Percentiles rank a stretch among this genome's conserved stretches.
These are phyloP conservation scores for Rapana venosa DNA, from an alignment of 2,888 invertebrate species.

Conservation along the genomic window DNA sequence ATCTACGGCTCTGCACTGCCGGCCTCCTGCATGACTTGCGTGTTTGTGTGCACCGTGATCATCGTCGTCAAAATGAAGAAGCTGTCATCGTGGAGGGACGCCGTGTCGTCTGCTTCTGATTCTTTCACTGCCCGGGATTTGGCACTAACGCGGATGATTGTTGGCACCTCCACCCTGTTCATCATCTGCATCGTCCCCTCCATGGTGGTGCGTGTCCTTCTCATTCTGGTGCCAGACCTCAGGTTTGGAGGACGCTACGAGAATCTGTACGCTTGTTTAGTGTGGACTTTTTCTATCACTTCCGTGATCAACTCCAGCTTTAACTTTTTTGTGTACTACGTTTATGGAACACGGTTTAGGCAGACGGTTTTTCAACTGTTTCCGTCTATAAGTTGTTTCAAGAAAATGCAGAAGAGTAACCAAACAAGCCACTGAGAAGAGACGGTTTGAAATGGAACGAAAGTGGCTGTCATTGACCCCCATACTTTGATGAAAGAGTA, in stretches of 20 bases:
- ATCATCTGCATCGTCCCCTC: not conserved
- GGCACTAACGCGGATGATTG: not conserved
- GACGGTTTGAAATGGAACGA: too few species aligned
- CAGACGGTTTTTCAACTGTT: not conserved
- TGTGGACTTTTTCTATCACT: not conserved
- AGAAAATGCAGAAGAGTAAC: too few species aligned
- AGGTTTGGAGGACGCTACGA: not conserved
- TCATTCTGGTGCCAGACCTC: not conserved
- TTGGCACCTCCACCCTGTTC: not conserved
- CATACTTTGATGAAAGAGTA: too few species aligned
- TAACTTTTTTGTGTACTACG: not conserved
- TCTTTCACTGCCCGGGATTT: not conserved
- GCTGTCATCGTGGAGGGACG: not conserved
- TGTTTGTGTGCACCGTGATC: not conserved
- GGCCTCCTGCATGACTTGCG: not conserved
- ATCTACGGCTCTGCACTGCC: not conserved
- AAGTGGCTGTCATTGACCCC: too few species aligned
- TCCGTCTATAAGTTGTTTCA: not conserved
- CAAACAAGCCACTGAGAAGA: too few species aligned
- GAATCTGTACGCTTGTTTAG: not conserved
- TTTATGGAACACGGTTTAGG: not conserved
- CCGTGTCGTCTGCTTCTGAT: not conserved
- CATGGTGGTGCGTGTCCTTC: not conserved
- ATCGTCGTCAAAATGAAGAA: not conserved
- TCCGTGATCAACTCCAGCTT: not conserved